These are phyloP conservation scores for Coracopsis vasa DNA, from an alignment of 2,113 vertebrate species.

Conservation along the genomic window DNA sequence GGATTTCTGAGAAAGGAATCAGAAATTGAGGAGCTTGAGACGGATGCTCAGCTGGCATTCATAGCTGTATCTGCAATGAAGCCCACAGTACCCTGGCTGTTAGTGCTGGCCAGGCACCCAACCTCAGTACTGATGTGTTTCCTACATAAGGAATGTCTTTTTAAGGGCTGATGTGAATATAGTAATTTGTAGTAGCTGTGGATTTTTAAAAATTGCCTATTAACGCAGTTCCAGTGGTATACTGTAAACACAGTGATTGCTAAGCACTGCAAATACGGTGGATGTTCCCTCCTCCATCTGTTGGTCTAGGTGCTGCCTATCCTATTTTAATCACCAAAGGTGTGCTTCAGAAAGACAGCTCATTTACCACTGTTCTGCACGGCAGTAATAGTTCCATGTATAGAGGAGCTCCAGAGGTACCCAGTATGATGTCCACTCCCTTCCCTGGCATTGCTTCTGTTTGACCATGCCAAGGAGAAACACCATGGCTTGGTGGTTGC, in stretches of 20 bases:
- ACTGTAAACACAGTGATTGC: not conserved
- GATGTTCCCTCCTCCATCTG: not conserved
- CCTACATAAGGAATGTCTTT: not conserved
- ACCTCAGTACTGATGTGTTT: not conserved
- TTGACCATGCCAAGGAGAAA: not conserved
- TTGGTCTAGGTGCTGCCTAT: not conserved
- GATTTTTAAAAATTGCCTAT: not conserved
- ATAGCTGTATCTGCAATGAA: not conserved
- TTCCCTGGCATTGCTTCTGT: not conserved
- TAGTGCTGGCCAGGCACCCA: not conserved
- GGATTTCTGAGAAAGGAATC: not conserved
- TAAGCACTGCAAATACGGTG: not conserved
- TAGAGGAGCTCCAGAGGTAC: not conserved
- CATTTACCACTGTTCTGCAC: not conserved
- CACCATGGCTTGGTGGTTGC: rapidly evolving
- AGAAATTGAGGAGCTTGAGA: not conserved
- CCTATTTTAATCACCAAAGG: not conserved
- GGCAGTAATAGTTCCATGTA: not conserved
- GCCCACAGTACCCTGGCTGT: not conserved
- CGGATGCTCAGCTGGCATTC: not conserved
- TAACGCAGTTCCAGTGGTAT: too few relatives aligned
- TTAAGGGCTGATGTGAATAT: not conserved
- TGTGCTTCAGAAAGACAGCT: not conserved
- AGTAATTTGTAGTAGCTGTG: not conserved
- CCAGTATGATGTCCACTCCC: not conserved